Evolutionary conservation across 1,140 invertebrate species (phyloP), one percentile per base, ranked within the genome.

Genomic region (Nymphalis io): DNA sequence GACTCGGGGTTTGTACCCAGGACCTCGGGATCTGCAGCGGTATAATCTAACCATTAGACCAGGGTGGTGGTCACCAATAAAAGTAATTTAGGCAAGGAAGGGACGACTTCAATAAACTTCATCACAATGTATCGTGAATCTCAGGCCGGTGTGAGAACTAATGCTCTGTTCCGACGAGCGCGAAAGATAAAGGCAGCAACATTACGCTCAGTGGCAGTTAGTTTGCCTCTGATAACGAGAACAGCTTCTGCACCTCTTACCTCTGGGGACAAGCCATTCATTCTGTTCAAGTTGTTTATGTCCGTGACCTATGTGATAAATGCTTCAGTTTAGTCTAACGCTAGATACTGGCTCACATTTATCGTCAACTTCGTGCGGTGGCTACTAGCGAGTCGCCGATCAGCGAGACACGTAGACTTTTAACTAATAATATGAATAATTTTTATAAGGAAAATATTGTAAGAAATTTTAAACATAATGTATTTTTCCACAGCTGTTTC

Each of bases 241-340:
- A 44, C 40, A 44, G 48, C 48, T 21, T 21, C 20, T 53, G 20
- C 48, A 21, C 18, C 48, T 53, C 48, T 53, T 11, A 21, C 48
- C 48, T 53, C 48, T 53, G 18, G 18, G 48, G 15, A 44, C 40
- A 15, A 13, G 40, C 18, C 48, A 21, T 53, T 53, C 48, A 10
- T 21, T 53, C 48, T 21, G 40, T 53, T 53, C 18, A 53, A 53
- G 48, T 53, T 53, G 48, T 53, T 53, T 53, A 53, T 53, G 10
- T 21, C 48, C 18, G 1, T 53, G 20, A 44, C 40, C 48, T n/a
- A 12, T 4, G 20, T 53, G 48, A 53, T 53, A 53, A 53, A 53
- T 53, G 48, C 18, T 10, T 11, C 48, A 53, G 20, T 15, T 53
- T 53, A 53, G 48, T 53, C 48, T 11, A 23, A 21, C 48, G 15